Conservation (phyloP, 2,888 invertebrate genomes). For the Morpho deidamia region DNA sequence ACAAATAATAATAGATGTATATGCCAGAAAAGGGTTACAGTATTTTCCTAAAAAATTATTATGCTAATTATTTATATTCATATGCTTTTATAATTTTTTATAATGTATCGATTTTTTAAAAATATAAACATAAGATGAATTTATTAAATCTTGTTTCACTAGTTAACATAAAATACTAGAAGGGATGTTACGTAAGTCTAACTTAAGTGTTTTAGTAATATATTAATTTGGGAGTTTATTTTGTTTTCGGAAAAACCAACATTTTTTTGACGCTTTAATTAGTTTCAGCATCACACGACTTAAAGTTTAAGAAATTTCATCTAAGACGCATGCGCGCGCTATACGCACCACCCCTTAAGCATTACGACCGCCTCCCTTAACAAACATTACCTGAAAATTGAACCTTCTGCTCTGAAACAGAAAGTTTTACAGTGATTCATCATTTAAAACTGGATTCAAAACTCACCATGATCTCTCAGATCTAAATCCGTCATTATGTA, state of each 20-base stretch:
- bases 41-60: too few relatives aligned
- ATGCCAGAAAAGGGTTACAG: too few relatives aligned
- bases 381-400: conserved; percentile 55
- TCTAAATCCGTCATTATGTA: conserved; percentile 73
- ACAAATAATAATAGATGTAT: too few relatives aligned
- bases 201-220: too few relatives aligned
- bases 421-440: conserved; percentile 43
- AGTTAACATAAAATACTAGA: too few relatives aligned
- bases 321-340: conserved; percentile 72
- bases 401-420: conserved; percentile 53
- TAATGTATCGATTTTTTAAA: too few relatives aligned
- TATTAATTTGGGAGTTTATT: too few relatives aligned
- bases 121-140: too few relatives aligned
- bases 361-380: conserved; percentile 73
- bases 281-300: conserved; percentile 6
- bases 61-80: too few relatives aligned
- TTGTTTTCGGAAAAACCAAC: neutral
- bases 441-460: conserved; percentile 53
- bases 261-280: conserved; percentile 1
- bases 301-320: conserved; percentile 52
- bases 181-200: too few relatives aligned
- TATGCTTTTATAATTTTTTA: too few relatives aligned
- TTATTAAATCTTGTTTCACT: too few relatives aligned
- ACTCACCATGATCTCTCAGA: conserved; percentile 58
- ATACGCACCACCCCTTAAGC: conserved; percentile 75